A percentile compares a stretch with the other conserved stretches of the same genome.
These are phyloP conservation scores for Macrosoma leucophasiata DNA, from an alignment of 2,888 invertebrate genomes.

Conservation along the genomic window DNA sequence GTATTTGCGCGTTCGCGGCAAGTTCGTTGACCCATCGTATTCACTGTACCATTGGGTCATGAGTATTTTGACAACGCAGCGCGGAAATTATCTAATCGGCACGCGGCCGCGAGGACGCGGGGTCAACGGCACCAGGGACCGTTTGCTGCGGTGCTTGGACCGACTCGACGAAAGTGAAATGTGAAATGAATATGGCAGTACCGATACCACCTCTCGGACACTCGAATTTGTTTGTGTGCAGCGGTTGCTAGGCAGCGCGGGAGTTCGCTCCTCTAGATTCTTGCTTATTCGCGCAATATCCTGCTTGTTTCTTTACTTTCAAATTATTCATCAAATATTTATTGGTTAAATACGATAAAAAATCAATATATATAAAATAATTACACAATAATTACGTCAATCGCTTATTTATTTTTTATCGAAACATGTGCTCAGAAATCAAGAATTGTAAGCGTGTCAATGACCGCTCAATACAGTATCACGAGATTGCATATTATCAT, in stretches of 20 bases:
- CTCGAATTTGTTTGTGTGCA: slow-evolving; percentile 48
- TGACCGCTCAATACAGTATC: slow-evolving; percentile 32
- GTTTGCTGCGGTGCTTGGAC: slow-evolving; percentile 44
- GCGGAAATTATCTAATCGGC: slow-evolving; percentile 75
- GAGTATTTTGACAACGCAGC: slow-evolving; percentile 73
- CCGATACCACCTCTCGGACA: slow-evolving; percentile 38
- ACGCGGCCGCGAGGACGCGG: slow-evolving; percentile 68
- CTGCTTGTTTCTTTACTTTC: slow-evolving; percentile 1
- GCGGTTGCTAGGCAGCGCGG: slow-evolving; percentile 32
- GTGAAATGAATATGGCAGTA: slow-evolving; percentile 46
- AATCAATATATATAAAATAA: too few species aligned
- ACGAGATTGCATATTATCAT: slow-evolving; percentile 33
- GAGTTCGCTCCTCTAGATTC: slow-evolving; percentile 24
- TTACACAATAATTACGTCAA: too few species aligned
- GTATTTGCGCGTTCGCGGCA: slow-evolving; percentile 43
- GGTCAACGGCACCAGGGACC: slow-evolving; percentile 58
- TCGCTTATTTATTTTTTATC: too few species aligned
- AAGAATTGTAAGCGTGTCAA: slow-evolving; percentile 32
- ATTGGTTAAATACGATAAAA: too few species aligned
- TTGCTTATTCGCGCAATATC: slow-evolving; percentile 16
- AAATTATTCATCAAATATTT: too few species aligned
- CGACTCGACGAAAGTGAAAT: slow-evolving; percentile 68
- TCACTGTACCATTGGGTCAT: slow-evolving; percentile 74
- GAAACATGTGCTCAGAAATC: too few species aligned
- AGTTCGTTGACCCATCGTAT: slow-evolving; percentile 57